Evolutionary conservation across 2,113 vertebrate genomes (phyloP).

Genomic region (Sphyrna mokarran): DNA sequence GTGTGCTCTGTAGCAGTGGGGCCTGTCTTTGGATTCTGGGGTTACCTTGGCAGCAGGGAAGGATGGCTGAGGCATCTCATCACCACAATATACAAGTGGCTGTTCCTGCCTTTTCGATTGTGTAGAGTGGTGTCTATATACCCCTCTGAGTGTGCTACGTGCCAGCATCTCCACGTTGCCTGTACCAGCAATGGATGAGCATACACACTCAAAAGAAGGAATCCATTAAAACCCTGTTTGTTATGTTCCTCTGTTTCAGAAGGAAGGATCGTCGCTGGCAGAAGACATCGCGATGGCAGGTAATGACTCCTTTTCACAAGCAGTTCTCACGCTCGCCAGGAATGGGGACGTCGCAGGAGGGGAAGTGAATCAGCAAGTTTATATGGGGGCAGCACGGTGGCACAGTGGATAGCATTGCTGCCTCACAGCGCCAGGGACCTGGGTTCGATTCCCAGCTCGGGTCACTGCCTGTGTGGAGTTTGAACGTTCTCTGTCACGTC

Average conservation of each 20-base stretch:
- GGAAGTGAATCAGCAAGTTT: background rate
- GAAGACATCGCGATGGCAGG: conserved; percentile 1
- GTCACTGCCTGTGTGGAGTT: no score
- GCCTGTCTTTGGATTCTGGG: background rate
- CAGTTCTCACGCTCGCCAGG: background rate
- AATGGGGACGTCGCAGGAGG: background rate
- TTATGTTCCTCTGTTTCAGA: background rate
- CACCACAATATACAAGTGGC: no score
- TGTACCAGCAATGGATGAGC: background rate
- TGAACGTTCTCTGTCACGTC: no score
- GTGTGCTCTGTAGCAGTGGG: background rate
- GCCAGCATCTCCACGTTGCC: background rate
- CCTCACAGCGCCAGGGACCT: no score
- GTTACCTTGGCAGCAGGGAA: background rate
- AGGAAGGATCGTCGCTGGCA: background rate
- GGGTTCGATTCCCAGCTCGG: no score
- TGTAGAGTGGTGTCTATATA: background rate
- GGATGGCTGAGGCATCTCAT: background rate
- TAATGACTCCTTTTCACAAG: background rate
- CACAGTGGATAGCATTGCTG: no score
- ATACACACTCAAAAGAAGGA: background rate
- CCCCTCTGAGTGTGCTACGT: background rate
- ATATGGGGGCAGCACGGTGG: no score
- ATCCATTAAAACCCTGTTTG: background rate
- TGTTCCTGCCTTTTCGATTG: background rate